Evolutionary conservation across 2,888 invertebrate species (phyloP), one percentile per base, ranked within the genome.

Genomic region (Hedya salicella): DNA sequence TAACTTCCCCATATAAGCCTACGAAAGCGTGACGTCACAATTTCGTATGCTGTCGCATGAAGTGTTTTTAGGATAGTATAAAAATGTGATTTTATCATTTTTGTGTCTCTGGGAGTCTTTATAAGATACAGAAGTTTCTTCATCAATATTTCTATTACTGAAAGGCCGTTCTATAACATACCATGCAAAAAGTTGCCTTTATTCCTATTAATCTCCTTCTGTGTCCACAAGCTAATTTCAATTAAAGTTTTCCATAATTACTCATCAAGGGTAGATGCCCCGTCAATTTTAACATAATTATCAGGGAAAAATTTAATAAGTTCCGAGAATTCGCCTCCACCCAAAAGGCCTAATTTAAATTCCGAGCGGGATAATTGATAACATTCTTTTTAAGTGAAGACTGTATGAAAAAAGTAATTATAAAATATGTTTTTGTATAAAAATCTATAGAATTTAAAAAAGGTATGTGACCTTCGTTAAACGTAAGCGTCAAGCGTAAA

Each of bases 281-380:
- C 65, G 59, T 66, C 48, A 66, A 61, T 60, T 66, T 65, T 48
- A 66, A 66, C 65, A 40, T 65, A 65, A 65, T 66, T 66, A 66
- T 66, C 16, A 60, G 30, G 66, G 66, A 61, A 66, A 61, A 66
- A 61, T 54, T 61, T 61, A 61, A 66, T 66, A 21, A 66, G 52
- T 53, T 66, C 48, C 53, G 48, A 49, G 61, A 42, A 49, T 54
- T 48, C 40, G 21, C 48, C 54, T 53, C 60, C 36, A 40, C 53
- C 42, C 48, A n/a, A 48, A 54, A 61, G 48, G 54, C 21, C 66
- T 54, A 60, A 66, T 66, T 60, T 39, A 60, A 66, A 66, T 60
- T 66, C 61, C 61, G 39, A n/a, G n/a, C 52, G 4, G 13, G 61
- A 66, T 66, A 66, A 66, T 66, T 66, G 54, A 60, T 53, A 42